phyloP scores from a whole-genome alignment of 1,140 invertebrate species.

The Drosophila teissieri region DNA sequence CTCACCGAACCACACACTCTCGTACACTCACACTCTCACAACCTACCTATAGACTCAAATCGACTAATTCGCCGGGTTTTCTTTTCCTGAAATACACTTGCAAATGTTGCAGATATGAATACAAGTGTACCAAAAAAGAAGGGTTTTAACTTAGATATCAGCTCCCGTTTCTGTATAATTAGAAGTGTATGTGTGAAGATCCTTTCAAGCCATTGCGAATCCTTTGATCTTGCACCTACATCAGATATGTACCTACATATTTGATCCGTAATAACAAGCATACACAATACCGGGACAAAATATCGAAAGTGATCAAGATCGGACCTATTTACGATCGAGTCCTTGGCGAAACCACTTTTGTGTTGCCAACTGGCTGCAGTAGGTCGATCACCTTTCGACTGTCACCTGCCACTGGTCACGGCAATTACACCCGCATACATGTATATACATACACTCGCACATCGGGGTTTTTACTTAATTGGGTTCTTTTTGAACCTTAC shows the following conservation, averaged over 20 bases:
- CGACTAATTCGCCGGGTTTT: conserved; percentile 14
- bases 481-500: conserved; percentile 12
- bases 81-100: background rate
- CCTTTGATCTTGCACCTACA: background rate
- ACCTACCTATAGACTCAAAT: background rate
- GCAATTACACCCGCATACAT: conserved; percentile 44
- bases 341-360: background rate
- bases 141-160: background rate
- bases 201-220: background rate
- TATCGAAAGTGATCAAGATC: background rate
- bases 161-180: background rate
- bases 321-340: background rate
- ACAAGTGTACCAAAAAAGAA: too few species aligned
- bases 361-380: conserved; percentile 2
- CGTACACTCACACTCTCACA: background rate
- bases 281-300: background rate
- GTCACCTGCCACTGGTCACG: conserved; percentile 37
- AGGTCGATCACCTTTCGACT: conserved; percentile 22
- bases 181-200: background rate
- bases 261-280: too few species aligned
- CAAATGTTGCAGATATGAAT: background rate
- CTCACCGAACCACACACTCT: conserved; percentile 1
- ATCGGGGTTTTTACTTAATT: conserved; percentile 2
- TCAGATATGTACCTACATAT: background rate
- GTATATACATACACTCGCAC: background rate